phyloP scores from a whole-genome alignment of 2,888 invertebrate species.

The Cylloceria caligata region DNA sequence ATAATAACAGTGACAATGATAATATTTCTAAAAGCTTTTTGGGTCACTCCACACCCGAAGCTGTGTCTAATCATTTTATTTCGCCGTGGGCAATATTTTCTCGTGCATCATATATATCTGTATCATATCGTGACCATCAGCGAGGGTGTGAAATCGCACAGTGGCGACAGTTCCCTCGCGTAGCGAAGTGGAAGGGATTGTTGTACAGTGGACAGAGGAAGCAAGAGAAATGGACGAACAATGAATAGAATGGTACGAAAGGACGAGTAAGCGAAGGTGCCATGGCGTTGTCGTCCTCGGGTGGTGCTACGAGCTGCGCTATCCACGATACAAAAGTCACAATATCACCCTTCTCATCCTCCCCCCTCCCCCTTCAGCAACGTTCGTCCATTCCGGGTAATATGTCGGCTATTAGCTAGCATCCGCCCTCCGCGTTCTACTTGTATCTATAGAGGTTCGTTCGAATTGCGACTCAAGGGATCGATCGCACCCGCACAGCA shows the following conservation, averaged over 20 bases:
- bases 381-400: conserved; percentile 75
- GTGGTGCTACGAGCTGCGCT: conserved; percentile 40
- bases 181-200: conserved; percentile 50
- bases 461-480: conserved; percentile 43
- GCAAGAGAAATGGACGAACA: conserved; percentile 63
- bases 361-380: conserved; percentile 55
- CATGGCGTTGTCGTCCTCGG: conserved; percentile 58
- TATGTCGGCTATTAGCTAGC: conserved; percentile 76
- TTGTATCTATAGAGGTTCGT: conserved; percentile 25
- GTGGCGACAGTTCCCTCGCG: conserved; percentile 44
- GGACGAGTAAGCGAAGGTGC: conserved; percentile 58
- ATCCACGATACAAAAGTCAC: conserved; percentile 67
- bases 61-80: conserved; percentile 53
- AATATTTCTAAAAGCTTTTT: conserved; percentile 35
- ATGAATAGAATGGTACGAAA: conserved; percentile 58
- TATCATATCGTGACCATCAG: conserved; percentile 47
- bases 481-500: conserved; percentile 58
- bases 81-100: conserved; percentile 40
- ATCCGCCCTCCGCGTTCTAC: conserved; percentile 71
- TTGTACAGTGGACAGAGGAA: conserved; percentile 37
- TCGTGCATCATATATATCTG: conserved; percentile 24
- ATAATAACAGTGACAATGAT: conserved; percentile 2
- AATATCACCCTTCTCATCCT: conserved; percentile 63
- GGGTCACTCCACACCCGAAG: background rate
- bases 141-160: conserved; percentile 50